A percentile compares a stretch with the other conserved stretches of the same genome.
Conservation (phyloP, 1,140 invertebrate species). For the Lamellibrachia luymesi region DNA sequence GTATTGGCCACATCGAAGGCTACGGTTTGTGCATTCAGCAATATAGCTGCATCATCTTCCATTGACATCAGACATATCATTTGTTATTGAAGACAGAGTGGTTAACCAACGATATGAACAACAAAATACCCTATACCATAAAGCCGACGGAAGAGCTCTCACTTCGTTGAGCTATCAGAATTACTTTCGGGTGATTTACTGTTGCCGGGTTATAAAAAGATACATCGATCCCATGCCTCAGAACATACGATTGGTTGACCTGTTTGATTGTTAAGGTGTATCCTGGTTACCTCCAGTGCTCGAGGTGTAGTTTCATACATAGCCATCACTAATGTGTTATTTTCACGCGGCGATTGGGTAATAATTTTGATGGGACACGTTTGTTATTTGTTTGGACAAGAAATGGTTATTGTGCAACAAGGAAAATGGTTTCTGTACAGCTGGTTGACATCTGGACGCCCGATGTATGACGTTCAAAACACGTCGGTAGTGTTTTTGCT, state of each 20-base stretch:
- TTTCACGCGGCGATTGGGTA: neutral
- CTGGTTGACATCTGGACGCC: too few relatives aligned
- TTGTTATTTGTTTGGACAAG: neutral
- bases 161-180: neutral
- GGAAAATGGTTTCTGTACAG: too few relatives aligned
- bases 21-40: neutral
- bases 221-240: neutral
- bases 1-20: neutral
- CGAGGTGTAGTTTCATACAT: neutral
- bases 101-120: neutral
- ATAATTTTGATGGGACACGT: neutral
- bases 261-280: neutral
- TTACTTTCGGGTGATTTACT: neutral
- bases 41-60: neutral
- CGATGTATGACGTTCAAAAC: too few relatives aligned
- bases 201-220: too few relatives aligned
- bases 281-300: neutral
- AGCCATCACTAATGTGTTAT: neutral
- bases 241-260: neutral
- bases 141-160: neutral
- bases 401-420: neutral
- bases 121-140: neutral
- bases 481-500: too few relatives aligned
- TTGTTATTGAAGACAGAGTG: neutral
- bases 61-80: neutral